Evolutionary conservation across 2,888 invertebrate species (phyloP).

Genomic region (Acleris laterana): DNA sequence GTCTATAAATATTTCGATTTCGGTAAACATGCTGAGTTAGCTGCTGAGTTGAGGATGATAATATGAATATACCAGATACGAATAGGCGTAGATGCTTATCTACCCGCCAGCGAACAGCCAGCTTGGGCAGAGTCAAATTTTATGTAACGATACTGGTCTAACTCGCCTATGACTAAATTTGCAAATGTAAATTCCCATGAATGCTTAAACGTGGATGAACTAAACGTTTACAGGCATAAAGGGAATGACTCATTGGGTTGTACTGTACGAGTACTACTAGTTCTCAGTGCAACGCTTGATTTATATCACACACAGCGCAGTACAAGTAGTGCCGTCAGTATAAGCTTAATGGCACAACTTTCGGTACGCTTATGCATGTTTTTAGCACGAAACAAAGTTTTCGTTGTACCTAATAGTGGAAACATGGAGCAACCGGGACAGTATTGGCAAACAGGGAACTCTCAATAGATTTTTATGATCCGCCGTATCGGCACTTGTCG

Average conservation of each 20-base stretch:
- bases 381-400: constrained; percentile 29
- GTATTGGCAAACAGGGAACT: constrained; percentile 23
- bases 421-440: constrained; percentile 2
- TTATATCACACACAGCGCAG: constrained; percentile 19
- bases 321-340: constrained; percentile 12
- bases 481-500: constrained; percentile 12
- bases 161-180: too few relatives aligned
- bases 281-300: constrained; percentile 12
- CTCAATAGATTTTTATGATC: constrained; percentile 31
- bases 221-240: constrained; percentile 15
- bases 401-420: constrained; percentile 15
- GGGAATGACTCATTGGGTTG: constrained; percentile 13
- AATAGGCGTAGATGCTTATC: constrained; percentile 25
- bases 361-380: constrained; percentile 23
- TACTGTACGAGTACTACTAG: constrained; percentile 1
- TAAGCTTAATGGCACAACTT: constrained; percentile 25
- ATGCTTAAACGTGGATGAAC: neutral
- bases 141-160: constrained; percentile 6
- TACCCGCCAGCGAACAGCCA: constrained; percentile 12
- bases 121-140: constrained; percentile 18
- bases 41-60: neutral
- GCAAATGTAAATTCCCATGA: neutral
- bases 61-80: constrained; percentile 6
- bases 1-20: neutral
- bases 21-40: neutral